Percentiles rank a stretch among this genome's conserved stretches.
These are phyloP conservation scores for Varanus salvator DNA, from an alignment of 2,113 vertebrate genomes.

Conservation along the genomic window DNA sequence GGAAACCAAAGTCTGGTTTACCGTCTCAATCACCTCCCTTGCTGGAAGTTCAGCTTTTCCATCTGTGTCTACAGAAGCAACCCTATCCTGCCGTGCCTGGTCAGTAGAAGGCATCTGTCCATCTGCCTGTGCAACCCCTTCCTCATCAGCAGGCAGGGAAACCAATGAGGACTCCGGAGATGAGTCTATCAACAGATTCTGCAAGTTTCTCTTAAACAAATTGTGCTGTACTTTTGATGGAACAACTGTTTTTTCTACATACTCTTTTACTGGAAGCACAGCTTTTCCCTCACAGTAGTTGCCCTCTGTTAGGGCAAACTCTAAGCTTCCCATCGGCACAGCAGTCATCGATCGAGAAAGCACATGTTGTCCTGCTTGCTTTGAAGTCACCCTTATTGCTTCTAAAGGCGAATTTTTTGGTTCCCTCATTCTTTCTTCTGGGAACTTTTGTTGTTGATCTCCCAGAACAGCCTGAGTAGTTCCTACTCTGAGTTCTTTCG, in stretches of 20 bases:
- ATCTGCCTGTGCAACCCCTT: conserved; percentile 60
- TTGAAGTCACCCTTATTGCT: conserved; percentile 48
- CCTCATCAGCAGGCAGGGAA: conserved; percentile 34
- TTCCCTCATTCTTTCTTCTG: conserved; percentile 52
- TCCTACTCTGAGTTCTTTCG: conserved; percentile 54
- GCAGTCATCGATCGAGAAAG: conserved; percentile 57
- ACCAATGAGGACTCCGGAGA: conserved; percentile 28
- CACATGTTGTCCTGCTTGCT: conserved; percentile 18
- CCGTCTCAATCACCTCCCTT: conserved; percentile 56
- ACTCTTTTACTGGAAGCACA: conserved; percentile 40
- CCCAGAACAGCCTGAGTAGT: conserved; percentile 29
- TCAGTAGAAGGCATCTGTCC: conserved; percentile 29
- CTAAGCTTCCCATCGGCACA: conserved; percentile 62
- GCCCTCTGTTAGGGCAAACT: conserved; percentile 24
- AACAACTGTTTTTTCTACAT: conserved; percentile 45
- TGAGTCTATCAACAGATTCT: conserved; percentile 42
- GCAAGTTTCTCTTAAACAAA: conserved; percentile 53
- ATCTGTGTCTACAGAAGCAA: conserved; percentile 28
- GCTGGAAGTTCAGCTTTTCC: conserved; percentile 55
- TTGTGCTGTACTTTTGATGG: conserved; percentile 55
- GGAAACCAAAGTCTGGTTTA: conserved; percentile 46
- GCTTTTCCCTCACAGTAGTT: conserved; percentile 41
- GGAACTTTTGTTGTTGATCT: conserved; percentile 21
- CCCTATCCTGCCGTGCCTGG: conserved; percentile 39
- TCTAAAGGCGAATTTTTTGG: conserved; percentile 60